Conservation (phyloP, 2,797 vertebrate genomes). For the Lacerta bilineata region DNA sequence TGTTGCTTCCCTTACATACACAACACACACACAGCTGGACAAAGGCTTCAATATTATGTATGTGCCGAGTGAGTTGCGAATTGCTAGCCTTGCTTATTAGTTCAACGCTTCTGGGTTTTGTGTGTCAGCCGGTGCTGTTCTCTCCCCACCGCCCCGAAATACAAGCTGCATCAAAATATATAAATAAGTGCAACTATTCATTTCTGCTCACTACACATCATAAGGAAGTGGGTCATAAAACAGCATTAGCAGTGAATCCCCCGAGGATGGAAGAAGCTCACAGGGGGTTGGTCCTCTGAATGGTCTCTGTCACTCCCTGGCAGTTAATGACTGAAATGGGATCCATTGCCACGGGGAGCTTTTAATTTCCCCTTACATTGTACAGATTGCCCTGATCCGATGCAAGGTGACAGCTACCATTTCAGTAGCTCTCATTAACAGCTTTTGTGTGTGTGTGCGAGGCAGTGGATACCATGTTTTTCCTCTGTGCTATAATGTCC, state of each 20-base stretch:
- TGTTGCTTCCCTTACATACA: background rate
- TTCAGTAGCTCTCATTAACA: slow-evolving; percentile 80
- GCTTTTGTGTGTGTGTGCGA: slow-evolving; percentile 63
- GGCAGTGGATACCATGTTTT: slow-evolving; percentile 32
- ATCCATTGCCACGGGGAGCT: slow-evolving; percentile 83
- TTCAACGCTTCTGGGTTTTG: slow-evolving; percentile 50
- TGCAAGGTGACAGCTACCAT: slow-evolving; percentile 80
- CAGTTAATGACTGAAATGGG: slow-evolving; percentile 83
- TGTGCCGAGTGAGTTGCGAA: slow-evolving; percentile 41
- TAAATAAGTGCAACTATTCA: slow-evolving; percentile 80
- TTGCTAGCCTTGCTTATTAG: slow-evolving; percentile 52
- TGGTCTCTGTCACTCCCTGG: slow-evolving; percentile 78
- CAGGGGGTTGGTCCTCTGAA: slow-evolving; percentile 83
- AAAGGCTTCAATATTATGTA: slow-evolving; percentile 31
- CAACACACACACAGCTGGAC: background rate
- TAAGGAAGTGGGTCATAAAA: slow-evolving; percentile 91
- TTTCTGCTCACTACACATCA: slow-evolving; percentile 81
- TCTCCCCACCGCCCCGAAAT: slow-evolving; percentile 70
- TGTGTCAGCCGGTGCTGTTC: background rate
- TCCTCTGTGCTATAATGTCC: slow-evolving; percentile 25
- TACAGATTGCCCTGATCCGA: slow-evolving; percentile 79
- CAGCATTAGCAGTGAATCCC: slow-evolving; percentile 87
- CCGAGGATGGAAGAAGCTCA: slow-evolving; percentile 84
- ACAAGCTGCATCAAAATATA: slow-evolving; percentile 79
- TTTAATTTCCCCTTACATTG: slow-evolving; percentile 85